Conservation (phyloP, 2,797 vertebrate species). For the Gouania willdenowi region DNA sequence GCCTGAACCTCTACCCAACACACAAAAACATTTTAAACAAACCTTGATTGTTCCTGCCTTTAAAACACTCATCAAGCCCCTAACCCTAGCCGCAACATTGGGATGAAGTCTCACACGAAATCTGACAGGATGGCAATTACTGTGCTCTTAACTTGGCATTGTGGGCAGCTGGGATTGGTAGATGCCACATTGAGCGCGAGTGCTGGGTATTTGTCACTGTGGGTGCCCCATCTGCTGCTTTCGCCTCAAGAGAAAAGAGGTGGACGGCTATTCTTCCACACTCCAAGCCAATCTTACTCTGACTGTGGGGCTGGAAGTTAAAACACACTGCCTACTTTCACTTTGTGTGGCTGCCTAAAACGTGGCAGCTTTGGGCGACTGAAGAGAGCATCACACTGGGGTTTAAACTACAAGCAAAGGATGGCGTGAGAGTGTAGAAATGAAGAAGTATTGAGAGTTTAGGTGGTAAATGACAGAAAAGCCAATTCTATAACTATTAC, state of each 20-base stretch:
- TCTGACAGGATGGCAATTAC: constrained; percentile 66
- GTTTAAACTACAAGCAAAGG: too few relatives aligned
- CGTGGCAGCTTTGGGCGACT: neutral
- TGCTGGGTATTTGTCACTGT: constrained; percentile 46
- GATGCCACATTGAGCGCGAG: constrained; percentile 42
- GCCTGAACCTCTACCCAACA: constrained; percentile 32
- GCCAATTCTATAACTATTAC: too few relatives aligned
- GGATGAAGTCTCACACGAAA: constrained; percentile 55
- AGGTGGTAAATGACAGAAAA: too few relatives aligned
- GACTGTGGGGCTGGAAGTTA: constrained; percentile 15
- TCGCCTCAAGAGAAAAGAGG: constrained; percentile 41
- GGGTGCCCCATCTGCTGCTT: constrained; percentile 38
- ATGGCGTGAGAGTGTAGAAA: too few relatives aligned
- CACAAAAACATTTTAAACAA: constrained; percentile 50
- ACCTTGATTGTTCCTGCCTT: constrained; percentile 53
- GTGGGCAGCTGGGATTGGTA: constrained; percentile 51
- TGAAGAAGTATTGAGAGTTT: too few relatives aligned
- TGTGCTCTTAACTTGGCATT: constrained; percentile 59
- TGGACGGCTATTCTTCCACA: constrained; percentile 16
- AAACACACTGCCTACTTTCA: neutral
- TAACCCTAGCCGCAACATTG: constrained; percentile 29
- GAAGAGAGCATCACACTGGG: too few relatives aligned
- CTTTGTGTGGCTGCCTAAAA: neutral
- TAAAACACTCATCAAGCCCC: constrained; percentile 49
- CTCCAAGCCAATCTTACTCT: neutral